phyloP scores from a whole-genome alignment of 1,140 invertebrate genomes.

The Heliconius melpomene region DNA sequence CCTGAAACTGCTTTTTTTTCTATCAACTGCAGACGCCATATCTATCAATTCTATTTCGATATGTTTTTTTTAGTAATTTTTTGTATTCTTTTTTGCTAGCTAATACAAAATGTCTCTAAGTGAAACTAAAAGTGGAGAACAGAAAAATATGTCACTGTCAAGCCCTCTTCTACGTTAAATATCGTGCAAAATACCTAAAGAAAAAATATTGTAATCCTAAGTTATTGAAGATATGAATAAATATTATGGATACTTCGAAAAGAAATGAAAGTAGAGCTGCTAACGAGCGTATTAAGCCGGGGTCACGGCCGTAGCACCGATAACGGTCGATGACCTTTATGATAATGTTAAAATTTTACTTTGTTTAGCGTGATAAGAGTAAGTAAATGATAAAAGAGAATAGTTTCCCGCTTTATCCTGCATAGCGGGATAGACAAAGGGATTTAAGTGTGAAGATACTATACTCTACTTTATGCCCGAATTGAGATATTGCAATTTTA shows the following conservation, averaged over 20 bases:
- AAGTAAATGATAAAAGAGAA: not conserved
- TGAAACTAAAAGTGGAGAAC: too few species aligned
- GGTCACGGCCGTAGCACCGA: slow-evolving; percentile 1
- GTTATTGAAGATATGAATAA: not conserved
- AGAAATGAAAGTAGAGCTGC: not conserved
- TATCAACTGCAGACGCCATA: too few species aligned
- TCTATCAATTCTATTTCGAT: too few species aligned
- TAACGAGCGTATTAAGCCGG: not conserved
- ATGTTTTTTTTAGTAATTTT: too few species aligned
- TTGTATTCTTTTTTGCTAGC: too few species aligned
- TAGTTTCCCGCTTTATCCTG: too few species aligned
- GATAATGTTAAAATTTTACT: not conserved
- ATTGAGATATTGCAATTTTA: too few species aligned
- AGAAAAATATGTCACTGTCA: not conserved
- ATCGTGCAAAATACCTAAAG: not conserved
- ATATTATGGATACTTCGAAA: not conserved
- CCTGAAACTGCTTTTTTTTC: too few species aligned
- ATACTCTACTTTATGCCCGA: too few species aligned
- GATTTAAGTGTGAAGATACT: too few species aligned
- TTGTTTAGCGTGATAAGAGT: not conserved
- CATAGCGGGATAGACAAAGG: too few species aligned
- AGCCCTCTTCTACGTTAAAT: not conserved
- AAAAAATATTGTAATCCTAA: not conserved
- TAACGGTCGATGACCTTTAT: not conserved
- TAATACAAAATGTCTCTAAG: too few species aligned